Conservation (phyloP, 1,140 invertebrate genomes). For the Megathymus violae region DNA sequence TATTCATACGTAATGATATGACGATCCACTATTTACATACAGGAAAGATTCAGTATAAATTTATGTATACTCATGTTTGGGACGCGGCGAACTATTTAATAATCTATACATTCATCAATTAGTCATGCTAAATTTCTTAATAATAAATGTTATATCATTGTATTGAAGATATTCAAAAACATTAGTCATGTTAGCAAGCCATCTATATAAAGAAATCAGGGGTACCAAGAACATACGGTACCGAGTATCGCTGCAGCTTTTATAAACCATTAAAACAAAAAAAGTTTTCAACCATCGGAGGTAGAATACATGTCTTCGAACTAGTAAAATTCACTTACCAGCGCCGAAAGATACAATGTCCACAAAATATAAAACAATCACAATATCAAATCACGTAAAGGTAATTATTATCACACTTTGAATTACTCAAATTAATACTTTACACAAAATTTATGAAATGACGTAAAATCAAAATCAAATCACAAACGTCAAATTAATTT, state of each 20-base stretch:
- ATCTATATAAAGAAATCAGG: conserved; percentile 15
- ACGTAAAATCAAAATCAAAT: conserved; percentile 46
- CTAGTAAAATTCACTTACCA: conserved; percentile 33
- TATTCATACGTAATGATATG: too few relatives aligned
- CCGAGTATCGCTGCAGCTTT: conserved; percentile 8
- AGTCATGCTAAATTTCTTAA: conserved; percentile 4
- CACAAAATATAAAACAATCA: conserved; percentile 24
- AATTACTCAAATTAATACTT: conserved; percentile 38
- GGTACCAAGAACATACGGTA: conserved; percentile 17
- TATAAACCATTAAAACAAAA: conserved; percentile 30
- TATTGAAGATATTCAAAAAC: conserved; percentile 1
- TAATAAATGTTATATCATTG: neutral
- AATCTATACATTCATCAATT: neutral
- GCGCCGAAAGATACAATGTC: conserved; percentile 9
- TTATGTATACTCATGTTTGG: too few relatives aligned
- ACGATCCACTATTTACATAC: too few relatives aligned
- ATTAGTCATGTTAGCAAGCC: conserved; percentile 42
- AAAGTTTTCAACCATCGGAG: conserved; percentile 15
- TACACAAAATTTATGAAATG: conserved; percentile 53
- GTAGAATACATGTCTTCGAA: conserved; percentile 16
- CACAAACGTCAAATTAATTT: conserved; percentile 68
- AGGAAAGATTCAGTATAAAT: too few relatives aligned
- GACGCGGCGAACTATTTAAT: too few relatives aligned
- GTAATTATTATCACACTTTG: conserved; percentile 36
- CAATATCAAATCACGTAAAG: conserved; percentile 25